Conservation (phyloP, 1,140 invertebrate genomes). For the Conus ventricosus region DNA sequence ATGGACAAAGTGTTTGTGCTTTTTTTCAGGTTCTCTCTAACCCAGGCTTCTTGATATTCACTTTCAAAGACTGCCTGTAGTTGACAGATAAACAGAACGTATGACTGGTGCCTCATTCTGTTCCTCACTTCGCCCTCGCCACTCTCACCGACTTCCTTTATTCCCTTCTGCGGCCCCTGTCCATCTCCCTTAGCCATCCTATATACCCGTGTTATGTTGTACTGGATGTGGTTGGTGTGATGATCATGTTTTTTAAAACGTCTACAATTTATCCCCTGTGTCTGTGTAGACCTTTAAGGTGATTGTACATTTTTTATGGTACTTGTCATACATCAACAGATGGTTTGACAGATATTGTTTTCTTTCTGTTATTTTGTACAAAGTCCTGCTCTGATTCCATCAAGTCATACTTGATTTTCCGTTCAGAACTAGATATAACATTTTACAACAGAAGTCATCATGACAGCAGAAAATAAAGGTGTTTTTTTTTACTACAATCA, state of each 20-base stretch:
- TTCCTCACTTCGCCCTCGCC: too few relatives aligned
- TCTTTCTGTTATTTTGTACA: constrained; percentile 20
- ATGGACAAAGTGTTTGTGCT: too few relatives aligned
- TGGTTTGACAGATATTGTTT: neutral
- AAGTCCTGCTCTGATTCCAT: constrained; percentile 20
- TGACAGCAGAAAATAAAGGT: constrained; percentile 30
- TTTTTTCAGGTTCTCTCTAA: too few relatives aligned
- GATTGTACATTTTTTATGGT: neutral
- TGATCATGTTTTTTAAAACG: neutral
- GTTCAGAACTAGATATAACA: neutral
- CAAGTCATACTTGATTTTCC: constrained; percentile 11
- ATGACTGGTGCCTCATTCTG: too few relatives aligned
- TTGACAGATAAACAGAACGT: too few relatives aligned
- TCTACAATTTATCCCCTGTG: neutral
- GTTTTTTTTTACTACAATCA: neutral
- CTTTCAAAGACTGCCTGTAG: too few relatives aligned
- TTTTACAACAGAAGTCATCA: constrained; percentile 11
- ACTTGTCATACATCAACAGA: neutral
- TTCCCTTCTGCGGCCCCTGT: neutral
- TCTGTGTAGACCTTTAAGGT: neutral
- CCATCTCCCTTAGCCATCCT: neutral
- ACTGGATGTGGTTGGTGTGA: neutral
- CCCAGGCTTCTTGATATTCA: too few relatives aligned
- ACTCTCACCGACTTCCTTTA: neutral
- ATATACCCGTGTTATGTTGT: neutral